These are phyloP conservation scores for Dromiciops gliroides DNA, from an alignment of 2,113 vertebrate species.

Conservation along the genomic window DNA sequence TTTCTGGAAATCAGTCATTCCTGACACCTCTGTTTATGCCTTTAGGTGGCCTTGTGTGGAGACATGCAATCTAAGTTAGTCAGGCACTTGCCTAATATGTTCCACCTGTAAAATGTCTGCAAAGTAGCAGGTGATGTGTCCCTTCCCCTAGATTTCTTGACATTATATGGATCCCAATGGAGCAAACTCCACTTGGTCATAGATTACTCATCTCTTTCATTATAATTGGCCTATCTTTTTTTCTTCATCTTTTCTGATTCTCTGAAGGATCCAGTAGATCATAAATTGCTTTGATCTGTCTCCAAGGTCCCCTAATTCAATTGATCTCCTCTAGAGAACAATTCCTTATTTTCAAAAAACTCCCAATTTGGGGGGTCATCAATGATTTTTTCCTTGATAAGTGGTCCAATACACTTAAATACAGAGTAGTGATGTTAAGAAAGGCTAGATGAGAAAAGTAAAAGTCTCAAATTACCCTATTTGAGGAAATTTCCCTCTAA, in stretches of 20 bases:
- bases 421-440: neutral
- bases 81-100: neutral
- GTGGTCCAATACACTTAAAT: too few relatives aligned
- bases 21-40: neutral
- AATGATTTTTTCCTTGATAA: neutral
- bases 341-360: neutral
- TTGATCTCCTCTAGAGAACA: neutral
- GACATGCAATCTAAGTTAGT: neutral
- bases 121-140: neutral
- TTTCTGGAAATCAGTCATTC: neutral
- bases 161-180: neutral
- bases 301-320: neutral
- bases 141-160: neutral
- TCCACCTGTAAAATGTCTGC: neutral
- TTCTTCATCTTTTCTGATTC: neutral
- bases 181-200: neutral
- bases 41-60: neutral
- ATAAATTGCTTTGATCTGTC: neutral
- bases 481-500: neutral
- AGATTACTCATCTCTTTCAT: neutral
- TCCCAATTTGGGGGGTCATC: neutral
- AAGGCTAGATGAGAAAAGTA: neutral
- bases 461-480: neutral
- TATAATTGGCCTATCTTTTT: neutral
- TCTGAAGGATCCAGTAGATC: neutral